Base-by-base conservation (phyloP, 92 coral and sea anemone genomes). In the Phenganax marumi region DNA sequence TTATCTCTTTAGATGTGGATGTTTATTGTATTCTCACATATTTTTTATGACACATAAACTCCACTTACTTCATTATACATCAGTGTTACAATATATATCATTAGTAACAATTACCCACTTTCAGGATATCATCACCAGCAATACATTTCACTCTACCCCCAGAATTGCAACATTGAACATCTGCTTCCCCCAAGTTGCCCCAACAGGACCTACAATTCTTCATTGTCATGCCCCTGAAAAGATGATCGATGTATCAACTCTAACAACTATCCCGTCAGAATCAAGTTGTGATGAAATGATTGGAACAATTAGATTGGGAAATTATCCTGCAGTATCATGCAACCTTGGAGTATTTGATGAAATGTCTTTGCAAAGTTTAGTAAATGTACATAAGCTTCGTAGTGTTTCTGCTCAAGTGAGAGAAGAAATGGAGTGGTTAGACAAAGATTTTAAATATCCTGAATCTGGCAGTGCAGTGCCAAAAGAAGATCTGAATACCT, bases 201-300 rank as follows among this genome's bases (percentile, higher is more conserved):
- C 70, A 21, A 25, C 47, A 64, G 70, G 70, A 64, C 46, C 70
- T 7, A 19, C 70, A 64, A 46, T 0, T 19, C 47, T 24, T 13
- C 70, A 11, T 64, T 25, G 19, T 25, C 25, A 64, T 24, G 70
- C 12, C 70, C 70, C 43, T 8, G 70, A 64, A 4, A 64, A 64
- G 8, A 19, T 1, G 17, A 0, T 21, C 8, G 70, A 64, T 64
- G 70, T 64, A 64, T 64, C 70, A 39, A 64, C 87, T 22, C 64
- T 77, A 25, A 33, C 47, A 33, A 19, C 52, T 51, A 77, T 83
- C 25, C 90, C 85, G 12, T 88, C 86, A 1, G 57, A 68, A 70
- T 84, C 88, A n/a, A 57, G 51, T 46, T 88, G 86, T 51, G 70
- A 62, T 57, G 85, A 84, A n/a, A 70, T 88, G 83, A 19, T 61